Conservation (phyloP, 1,140 invertebrate genomes). For the Hyphantria cunea region DNA sequence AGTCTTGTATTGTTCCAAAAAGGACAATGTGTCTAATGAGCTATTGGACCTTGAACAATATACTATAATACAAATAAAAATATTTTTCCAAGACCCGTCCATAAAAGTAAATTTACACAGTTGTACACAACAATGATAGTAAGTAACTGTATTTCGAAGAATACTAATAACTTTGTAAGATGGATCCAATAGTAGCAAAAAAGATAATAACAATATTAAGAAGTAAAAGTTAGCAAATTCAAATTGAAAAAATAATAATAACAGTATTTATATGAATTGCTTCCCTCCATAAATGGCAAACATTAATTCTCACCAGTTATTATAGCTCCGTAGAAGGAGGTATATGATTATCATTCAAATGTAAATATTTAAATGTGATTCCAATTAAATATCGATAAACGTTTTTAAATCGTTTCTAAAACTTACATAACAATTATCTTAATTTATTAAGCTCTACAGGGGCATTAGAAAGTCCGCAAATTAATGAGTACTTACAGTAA, state of each 20-base stretch:
- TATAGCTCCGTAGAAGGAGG: slow-evolving; percentile 6
- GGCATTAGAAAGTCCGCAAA: slow-evolving; percentile 48
- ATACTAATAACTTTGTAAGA: too few relatives aligned
- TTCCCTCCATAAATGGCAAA: slow-evolving; percentile 1
- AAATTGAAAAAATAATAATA: background rate
- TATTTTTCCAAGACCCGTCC: too few relatives aligned
- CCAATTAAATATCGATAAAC: slow-evolving; percentile 22
- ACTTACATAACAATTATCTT: slow-evolving; percentile 39
- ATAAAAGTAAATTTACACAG: too few relatives aligned
- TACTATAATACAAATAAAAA: too few relatives aligned
- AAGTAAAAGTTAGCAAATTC: background rate
- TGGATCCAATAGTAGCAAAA: background rate
- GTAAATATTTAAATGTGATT: slow-evolving; percentile 14
- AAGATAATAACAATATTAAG: background rate
- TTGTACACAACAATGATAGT: too few relatives aligned
- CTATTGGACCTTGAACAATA: too few relatives aligned
- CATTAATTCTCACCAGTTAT: background rate
- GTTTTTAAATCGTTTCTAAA: slow-evolving; percentile 35
- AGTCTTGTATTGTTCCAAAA: too few relatives aligned
- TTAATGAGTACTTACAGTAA: slow-evolving; percentile 53
- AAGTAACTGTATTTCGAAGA: too few relatives aligned
- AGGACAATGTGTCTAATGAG: too few relatives aligned
- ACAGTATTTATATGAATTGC: slow-evolving; percentile 3
- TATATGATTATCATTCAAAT: slow-evolving; percentile 12
- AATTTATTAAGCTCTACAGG: slow-evolving; percentile 24